Evolutionary conservation across 2,797 vertebrate species (phyloP).

Genomic region (Galagoides demidoff): DNA sequence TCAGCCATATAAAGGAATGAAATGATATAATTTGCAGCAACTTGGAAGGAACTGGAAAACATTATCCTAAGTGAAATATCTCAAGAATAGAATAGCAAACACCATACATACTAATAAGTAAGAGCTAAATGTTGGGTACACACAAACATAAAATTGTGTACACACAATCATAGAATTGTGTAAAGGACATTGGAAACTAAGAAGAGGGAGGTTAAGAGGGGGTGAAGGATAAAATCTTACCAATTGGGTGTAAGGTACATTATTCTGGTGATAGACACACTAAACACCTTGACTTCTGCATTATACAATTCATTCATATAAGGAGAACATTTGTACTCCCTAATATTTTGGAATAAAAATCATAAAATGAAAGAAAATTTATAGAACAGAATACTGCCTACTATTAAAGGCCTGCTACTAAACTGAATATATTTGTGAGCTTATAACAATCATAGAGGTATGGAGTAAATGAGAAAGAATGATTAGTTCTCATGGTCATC

Average conservation of each 20-base stretch:
- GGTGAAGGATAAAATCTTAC: background rate
- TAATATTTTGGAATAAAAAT: background rate
- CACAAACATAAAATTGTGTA: background rate
- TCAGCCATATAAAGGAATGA: background rate
- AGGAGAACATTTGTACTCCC: background rate
- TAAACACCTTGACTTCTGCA: background rate
- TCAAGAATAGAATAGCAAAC: background rate
- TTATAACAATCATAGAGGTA: background rate
- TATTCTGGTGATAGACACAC: background rate
- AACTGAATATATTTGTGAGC: background rate
- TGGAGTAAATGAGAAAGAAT: accelerated
- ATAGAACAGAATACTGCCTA: background rate
- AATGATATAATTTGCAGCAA: background rate
- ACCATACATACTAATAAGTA: background rate
- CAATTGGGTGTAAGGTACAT: background rate
- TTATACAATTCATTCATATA: background rate
- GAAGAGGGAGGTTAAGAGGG: background rate
- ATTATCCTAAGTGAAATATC: background rate
- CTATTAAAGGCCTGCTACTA: background rate
- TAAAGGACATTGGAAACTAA: background rate
- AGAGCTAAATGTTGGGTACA: background rate
- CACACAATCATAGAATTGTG: background rate
- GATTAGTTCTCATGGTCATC: background rate
- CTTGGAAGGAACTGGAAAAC: background rate
- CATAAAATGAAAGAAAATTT: background rate